These are phyloP conservation scores for Mythimna impura DNA, from an alignment of 2,888 invertebrate genomes.

Conservation along the genomic window DNA sequence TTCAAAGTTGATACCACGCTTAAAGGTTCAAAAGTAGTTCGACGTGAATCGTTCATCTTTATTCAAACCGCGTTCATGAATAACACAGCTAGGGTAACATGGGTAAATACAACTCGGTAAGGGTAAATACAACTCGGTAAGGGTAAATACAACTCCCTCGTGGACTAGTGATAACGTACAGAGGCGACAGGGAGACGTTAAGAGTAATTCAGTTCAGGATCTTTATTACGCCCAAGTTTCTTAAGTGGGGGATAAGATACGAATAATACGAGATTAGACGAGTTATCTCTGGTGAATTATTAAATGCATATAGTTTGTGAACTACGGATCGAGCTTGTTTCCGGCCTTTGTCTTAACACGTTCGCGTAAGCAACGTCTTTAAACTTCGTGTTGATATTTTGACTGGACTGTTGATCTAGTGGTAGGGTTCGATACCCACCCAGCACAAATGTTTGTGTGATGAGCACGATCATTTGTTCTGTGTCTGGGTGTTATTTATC, in stretches of 20 bases:
- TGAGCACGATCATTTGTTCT: too few relatives aligned
- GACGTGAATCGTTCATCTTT: constrained; percentile 83
- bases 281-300: constrained; percentile 75
- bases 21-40: constrained; percentile 75
- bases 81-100: constrained; percentile 80
- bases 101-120: constrained; percentile 80
- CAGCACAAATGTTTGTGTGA: too few relatives aligned
- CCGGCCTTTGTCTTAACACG: constrained; percentile 12
- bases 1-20: constrained; percentile 63
- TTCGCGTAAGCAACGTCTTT: neutral
- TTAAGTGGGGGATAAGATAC: constrained; percentile 78
- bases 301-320: constrained; percentile 71
- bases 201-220: constrained; percentile 81
- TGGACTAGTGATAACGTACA: constrained; percentile 82
- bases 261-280: constrained; percentile 79
- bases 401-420: too few relatives aligned
- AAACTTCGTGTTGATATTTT: neutral
- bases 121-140: constrained; percentile 81
- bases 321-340: constrained; percentile 36
- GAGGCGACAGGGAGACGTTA: constrained; percentile 71
- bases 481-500: too few relatives aligned
- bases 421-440: too few relatives aligned
- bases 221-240: constrained; percentile 83
- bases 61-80: constrained; percentile 87
- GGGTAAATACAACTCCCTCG: constrained; percentile 83